phyloP scores from a whole-genome alignment of 2,888 invertebrate species.

The Nemurella pictetii region DNA sequence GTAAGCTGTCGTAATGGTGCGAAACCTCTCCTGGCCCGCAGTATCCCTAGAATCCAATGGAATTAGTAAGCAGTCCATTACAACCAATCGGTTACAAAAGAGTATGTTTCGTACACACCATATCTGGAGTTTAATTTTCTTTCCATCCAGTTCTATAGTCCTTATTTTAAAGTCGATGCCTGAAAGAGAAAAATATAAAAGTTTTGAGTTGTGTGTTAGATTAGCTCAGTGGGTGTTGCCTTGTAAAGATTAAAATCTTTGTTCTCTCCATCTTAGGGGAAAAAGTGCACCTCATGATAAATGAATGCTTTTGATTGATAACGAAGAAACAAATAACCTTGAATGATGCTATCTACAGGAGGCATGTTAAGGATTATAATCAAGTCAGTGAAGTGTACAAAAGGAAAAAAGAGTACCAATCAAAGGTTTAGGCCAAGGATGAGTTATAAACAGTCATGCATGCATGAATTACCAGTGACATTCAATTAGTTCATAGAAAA shows the following conservation, averaged over 20 bases:
- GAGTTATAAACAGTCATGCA: neutral
- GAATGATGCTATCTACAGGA: neutral
- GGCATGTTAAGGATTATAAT: neutral
- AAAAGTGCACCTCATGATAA: neutral
- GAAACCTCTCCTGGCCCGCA: conserved; percentile 97
- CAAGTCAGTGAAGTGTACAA: neutral
- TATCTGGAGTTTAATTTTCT: conserved; percentile 98
- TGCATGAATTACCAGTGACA: neutral
- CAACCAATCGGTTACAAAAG: no score
- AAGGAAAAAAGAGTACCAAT: neutral
- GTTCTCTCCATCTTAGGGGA: neutral
- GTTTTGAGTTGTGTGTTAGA: neutral
- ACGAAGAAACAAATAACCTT: neutral
- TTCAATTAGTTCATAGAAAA: neutral
- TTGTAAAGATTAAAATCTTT: neutral
- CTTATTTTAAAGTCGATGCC: conserved; percentile 99
- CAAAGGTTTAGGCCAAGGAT: neutral
- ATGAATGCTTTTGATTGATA: neutral
- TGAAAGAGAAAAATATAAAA: conserved; percentile 54
- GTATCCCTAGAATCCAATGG: conserved; percentile 77
- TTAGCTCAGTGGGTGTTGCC: neutral
- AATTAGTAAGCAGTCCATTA: no score
- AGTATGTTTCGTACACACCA: conserved; percentile 71
- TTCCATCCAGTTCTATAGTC: conserved; percentile 96
- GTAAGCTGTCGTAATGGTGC: conserved; percentile 99